phyloP scores from a whole-genome alignment of 1,140 invertebrate species.

The Pogonognathellus flavescens region DNA sequence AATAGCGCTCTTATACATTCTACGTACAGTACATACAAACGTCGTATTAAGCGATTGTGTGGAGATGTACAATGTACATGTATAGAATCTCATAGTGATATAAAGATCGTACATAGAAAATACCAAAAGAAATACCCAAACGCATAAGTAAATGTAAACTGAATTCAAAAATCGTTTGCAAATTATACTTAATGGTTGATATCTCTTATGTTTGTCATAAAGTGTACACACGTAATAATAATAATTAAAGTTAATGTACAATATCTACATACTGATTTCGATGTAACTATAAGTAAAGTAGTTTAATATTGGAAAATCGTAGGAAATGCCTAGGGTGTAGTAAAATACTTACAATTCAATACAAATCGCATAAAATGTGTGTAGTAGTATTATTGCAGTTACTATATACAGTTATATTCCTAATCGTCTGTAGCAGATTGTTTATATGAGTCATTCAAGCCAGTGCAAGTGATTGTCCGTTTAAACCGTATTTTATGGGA shows the following conservation, averaged over 20 bases:
- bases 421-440: background rate
- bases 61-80: background rate
- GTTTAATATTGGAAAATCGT: too few relatives aligned
- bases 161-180: too few relatives aligned
- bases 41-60: background rate
- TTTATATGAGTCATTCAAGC: background rate
- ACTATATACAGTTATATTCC: background rate
- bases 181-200: background rate
- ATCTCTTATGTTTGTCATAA: slow-evolving; percentile 1
- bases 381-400: background rate
- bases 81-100: slow-evolving; percentile 9
- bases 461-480: background rate
- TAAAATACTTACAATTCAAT: background rate
- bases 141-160: background rate
- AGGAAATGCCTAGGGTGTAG: background rate
- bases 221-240: background rate
- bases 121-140: background rate
- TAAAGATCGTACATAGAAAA: slow-evolving; percentile 5
- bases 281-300: too few relatives aligned
- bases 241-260: background rate
- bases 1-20: background rate
- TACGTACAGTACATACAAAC: background rate
- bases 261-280: background rate
- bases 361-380: background rate
- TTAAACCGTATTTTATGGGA: too few relatives aligned